Evolutionary conservation across 2,113 vertebrate species (phyloP).

Genomic region (Cariama cristata): DNA sequence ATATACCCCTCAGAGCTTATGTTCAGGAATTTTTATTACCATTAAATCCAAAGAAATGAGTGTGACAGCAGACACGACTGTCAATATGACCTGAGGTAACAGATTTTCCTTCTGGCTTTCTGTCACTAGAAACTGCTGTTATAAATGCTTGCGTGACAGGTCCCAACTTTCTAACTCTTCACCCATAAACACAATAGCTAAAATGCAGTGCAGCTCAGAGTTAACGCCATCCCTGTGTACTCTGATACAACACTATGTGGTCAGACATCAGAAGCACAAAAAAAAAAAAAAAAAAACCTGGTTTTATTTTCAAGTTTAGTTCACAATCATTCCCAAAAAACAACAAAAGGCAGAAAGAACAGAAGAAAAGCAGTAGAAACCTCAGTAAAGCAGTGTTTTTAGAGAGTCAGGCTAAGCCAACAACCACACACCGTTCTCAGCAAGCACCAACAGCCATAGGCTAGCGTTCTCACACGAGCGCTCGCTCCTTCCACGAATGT

Average conservation of each 20-base stretch:
- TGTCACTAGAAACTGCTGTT: neutral
- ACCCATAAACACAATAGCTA: neutral
- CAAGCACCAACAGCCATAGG: neutral
- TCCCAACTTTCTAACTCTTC: neutral
- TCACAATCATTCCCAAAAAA: neutral
- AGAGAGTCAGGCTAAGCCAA: neutral
- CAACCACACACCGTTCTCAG: neutral
- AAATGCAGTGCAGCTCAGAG: neutral
- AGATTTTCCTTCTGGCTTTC: constrained; percentile 1
- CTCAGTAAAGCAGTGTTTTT: neutral
- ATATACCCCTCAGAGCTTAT: neutral
- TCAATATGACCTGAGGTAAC: neutral
- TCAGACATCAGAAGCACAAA: neutral
- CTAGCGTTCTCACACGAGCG: accelerated
- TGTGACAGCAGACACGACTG: neutral
- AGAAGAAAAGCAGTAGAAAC: neutral
- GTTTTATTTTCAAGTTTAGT: neutral
- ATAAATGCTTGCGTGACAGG: neutral
- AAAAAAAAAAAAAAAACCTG: accelerated
- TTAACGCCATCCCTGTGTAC: neutral
- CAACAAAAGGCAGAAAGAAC: neutral
- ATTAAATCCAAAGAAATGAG: neutral
- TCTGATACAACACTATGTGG: neutral
- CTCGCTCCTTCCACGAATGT: neutral
- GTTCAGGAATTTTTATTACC: neutral